Conservation (phyloP, 2,888 invertebrate species). For the Trachelus tabidus region DNA sequence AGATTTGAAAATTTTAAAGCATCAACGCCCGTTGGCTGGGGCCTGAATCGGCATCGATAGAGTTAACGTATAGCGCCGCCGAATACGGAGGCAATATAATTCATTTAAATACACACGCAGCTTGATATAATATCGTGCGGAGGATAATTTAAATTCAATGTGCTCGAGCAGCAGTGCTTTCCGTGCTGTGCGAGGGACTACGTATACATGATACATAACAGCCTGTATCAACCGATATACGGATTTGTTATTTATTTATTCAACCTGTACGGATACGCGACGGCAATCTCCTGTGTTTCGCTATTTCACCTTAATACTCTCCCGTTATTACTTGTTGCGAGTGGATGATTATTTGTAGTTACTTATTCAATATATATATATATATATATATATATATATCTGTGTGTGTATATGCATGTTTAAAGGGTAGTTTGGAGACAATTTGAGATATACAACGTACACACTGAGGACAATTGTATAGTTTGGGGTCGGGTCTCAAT, state of each 20-base stretch:
- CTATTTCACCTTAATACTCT: not conserved
- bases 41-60: not conserved
- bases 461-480: no score
- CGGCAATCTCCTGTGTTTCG: slow-evolving; percentile 1
- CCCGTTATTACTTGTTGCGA: not conserved
- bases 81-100: slow-evolving; percentile 19
- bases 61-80: not conserved
- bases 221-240: slow-evolving; percentile 14
- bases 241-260: slow-evolving; percentile 24
- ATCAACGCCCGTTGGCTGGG: not conserved
- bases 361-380: not conserved
- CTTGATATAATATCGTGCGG: slow-evolving; percentile 27
- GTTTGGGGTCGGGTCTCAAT: no score
- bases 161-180: slow-evolving; percentile 17
- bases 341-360: not conserved
- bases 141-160: slow-evolving; percentile 48
- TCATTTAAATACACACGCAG: slow-evolving; percentile 19
- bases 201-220: slow-evolving; percentile 22
- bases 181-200: slow-evolving; percentile 5
- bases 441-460: no score
- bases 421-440: no score
- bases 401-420: no score
- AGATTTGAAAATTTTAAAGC: not conserved
- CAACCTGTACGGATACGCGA: slow-evolving; percentile 5
- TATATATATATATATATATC: no score